Evolutionary conservation across 2,888 invertebrate species (phyloP).

Genomic region (Acanthosepion esculentum): DNA sequence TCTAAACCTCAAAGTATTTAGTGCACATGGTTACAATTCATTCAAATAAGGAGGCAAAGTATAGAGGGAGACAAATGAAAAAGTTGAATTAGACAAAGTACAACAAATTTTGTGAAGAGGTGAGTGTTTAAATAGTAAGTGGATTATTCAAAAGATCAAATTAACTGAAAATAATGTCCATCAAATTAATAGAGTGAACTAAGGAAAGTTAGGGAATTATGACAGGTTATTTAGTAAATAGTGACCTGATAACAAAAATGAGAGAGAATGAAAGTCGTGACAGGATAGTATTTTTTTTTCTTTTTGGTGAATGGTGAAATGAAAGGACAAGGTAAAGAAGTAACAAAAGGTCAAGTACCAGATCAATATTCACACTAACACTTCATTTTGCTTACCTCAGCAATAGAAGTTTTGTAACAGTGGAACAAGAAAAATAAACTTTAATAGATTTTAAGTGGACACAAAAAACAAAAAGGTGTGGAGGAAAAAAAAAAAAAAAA

Average conservation of each 20-base stretch:
- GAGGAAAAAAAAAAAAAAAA: background rate
- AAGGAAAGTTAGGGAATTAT: background rate
- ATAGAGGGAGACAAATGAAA: background rate
- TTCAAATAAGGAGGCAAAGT: background rate
- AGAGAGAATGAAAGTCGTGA: slow-evolving; percentile 33
- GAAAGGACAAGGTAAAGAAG: background rate
- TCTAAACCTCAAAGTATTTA: background rate
- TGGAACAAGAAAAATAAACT: background rate
- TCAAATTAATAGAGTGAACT: background rate
- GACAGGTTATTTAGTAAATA: background rate
- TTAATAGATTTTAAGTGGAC: background rate
- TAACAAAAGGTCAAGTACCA: background rate
- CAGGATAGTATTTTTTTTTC: background rate
- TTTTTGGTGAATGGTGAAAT: background rate
- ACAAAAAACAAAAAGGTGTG: background rate
- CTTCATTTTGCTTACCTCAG: slow-evolving; percentile 33
- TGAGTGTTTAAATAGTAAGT: background rate
- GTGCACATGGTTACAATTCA: background rate
- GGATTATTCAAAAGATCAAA: slow-evolving; percentile 2
- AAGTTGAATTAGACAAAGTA: background rate
- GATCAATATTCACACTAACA: background rate
- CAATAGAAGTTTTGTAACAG: background rate
- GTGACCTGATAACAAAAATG: background rate
- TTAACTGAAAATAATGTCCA: no score
- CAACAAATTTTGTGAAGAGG: background rate